A percentile compares a stretch with the other conserved stretches of the same genome.
Conservation (phyloP, 2,888 invertebrate species). For the Tricholauxania praeusta region DNA sequence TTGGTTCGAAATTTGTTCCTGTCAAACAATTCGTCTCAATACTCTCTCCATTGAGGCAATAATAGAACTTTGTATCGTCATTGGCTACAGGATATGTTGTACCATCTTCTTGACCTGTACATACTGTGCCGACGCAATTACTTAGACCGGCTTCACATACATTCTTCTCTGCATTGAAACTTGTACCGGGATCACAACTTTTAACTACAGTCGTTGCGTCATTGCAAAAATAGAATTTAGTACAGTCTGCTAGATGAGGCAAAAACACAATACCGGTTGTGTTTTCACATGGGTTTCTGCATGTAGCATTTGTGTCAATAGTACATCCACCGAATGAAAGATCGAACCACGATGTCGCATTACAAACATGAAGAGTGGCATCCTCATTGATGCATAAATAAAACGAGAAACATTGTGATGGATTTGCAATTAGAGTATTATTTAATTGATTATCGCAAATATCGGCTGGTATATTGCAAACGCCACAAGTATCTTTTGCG, state of each 20-base stretch:
- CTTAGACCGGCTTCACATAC: constrained; percentile 45
- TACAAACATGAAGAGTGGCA: constrained; percentile 48
- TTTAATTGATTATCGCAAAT: constrained; percentile 53
- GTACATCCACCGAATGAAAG: constrained; percentile 38
- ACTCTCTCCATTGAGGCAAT: constrained; percentile 47
- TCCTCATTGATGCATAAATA: constrained; percentile 53
- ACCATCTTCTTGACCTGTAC: constrained; percentile 48
- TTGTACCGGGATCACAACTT: constrained; percentile 50
- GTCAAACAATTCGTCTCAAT: constrained; percentile 44
- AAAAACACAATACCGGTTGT: constrained; percentile 35
- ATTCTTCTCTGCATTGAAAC: constrained; percentile 49
- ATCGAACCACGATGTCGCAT: constrained; percentile 52
- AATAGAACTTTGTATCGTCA: constrained; percentile 50
- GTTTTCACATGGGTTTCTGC: constrained; percentile 58
- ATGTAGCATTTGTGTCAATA: constrained; percentile 54
- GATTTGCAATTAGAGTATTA: constrained; percentile 52
- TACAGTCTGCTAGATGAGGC: constrained; percentile 57
- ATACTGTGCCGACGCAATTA: constrained; percentile 46
- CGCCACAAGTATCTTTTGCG: constrained; percentile 47
- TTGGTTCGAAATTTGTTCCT: constrained; percentile 37
- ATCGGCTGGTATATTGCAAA: constrained; percentile 43
- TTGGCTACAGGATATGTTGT: constrained; percentile 48
- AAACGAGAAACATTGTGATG: constrained; percentile 55
- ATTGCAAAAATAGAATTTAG: constrained; percentile 57
- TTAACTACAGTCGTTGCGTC: constrained; percentile 52